Evolutionary conservation across 2,113 vertebrate species (phyloP).

Genomic region (Seriola rivoliana): DNA sequence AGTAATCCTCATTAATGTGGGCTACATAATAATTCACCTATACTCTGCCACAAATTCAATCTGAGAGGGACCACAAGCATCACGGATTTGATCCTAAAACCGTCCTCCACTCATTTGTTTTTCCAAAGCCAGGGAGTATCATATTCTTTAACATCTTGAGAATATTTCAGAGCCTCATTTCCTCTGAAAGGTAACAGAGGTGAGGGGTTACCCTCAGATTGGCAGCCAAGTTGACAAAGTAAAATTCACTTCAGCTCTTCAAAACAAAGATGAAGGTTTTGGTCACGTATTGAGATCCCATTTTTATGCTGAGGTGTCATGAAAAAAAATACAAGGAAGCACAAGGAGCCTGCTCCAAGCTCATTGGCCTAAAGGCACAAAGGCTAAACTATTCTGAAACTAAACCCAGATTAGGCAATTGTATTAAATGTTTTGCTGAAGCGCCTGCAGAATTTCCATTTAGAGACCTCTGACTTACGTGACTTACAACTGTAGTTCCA

Average conservation of each 20-base stretch:
- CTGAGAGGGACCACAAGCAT: background rate
- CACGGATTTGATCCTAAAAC: background rate
- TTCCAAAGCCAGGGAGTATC: constrained; percentile 1
- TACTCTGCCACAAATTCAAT: background rate
- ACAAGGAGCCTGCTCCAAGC: background rate
- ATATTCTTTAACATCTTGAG: constrained; percentile 26
- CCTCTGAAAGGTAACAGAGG: no score
- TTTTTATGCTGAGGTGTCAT: background rate
- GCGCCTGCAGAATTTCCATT: constrained; percentile 8
- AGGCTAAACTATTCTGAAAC: constrained; percentile 31
- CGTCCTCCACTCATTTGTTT: background rate
- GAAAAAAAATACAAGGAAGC: background rate
- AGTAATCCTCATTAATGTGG: background rate
- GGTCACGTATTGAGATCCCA: background rate
- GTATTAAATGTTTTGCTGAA: constrained; percentile 40
- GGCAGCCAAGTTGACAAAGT: background rate
- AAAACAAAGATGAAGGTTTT: background rate
- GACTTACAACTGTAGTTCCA: background rate
- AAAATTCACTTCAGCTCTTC: background rate
- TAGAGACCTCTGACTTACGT: constrained; percentile 19
- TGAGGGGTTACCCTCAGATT: background rate
- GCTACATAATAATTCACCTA: background rate
- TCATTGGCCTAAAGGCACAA: constrained; percentile 27
- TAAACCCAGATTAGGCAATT: constrained; percentile 46
- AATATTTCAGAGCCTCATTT: constrained; percentile 15